Evolutionary conservation across 2,797 vertebrate genomes (phyloP), one percentile per base, ranked within the genome.

Genomic region (Scomberomorus guttatus): DNA sequence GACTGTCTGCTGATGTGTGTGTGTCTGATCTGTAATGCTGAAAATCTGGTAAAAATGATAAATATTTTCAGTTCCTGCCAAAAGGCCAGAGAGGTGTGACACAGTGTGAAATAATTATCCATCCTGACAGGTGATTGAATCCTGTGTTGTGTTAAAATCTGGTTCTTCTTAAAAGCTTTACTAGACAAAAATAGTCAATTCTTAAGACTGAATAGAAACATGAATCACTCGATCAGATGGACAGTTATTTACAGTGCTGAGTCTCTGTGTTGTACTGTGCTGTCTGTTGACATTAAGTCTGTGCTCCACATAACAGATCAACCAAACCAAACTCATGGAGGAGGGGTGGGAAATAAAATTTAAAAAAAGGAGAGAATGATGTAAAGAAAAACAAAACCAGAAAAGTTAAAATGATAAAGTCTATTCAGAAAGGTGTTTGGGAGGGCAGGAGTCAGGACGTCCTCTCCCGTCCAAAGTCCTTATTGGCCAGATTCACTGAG

Each of bases 401-500:
- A 87, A 87, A 69, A 71, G 81, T 86, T 95, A 95, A 96, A 96
- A 97, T 95, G 91, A 95, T 94, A 93, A 95, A 93, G 90, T 97
- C 96, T 96, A 92, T 97, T 97, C 96, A 95, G 95, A 95, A 93
- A 94, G 94, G 93, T 94, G 56, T 58, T 50, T 52, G 95, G 95
- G 44, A 32, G 71, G 95, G 95, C 94, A 96, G 75, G 70, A 75
- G 75, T 7, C 58, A 6, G 81, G 77, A 81, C 52, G 37, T 72
- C 79, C 65, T 72, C 95, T 67, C 70, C 84, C 92, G 91, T 92
- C 91, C 92, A 91, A 91, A 96, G 95, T 95, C 96, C 90, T 84
- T 17, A 96, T 96, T 93, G 96, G 96, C 95, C 96, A 96, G 95
- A 97, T 97, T 96, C 94, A 95, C 94, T 95, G 29, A 79, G 79